Evolutionary conservation across 2,113 vertebrate genomes (phyloP).

Genomic region (Dissostichus mawsoni): DNA sequence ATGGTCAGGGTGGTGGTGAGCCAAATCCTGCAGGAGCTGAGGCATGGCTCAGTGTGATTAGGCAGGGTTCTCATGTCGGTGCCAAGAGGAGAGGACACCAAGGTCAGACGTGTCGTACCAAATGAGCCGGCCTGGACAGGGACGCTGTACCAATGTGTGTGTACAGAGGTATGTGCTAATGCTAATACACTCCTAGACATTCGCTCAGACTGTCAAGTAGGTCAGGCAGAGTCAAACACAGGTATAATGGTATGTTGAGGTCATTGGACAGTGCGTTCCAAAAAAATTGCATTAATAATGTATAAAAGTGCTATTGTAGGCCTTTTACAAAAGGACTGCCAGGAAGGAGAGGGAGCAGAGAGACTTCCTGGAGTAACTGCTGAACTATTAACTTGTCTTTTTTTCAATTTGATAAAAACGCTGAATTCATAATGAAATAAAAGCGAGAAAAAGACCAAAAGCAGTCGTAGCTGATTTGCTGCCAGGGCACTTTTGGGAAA

Average conservation of each 20-base stretch:
- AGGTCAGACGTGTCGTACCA: conserved; percentile 63
- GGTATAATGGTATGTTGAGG: conserved; percentile 53
- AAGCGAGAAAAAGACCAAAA: conserved; percentile 23
- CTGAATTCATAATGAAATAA: conserved; percentile 65
- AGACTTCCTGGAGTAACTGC: conserved; percentile 61
- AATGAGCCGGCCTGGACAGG: conserved; percentile 22
- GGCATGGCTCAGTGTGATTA: conserved; percentile 72
- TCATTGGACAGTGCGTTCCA: conserved; percentile 44
- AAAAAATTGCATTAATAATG: conserved; percentile 71
- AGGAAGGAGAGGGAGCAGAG: conserved; percentile 24
- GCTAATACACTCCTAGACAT: conserved; percentile 11
- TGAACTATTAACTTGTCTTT: conserved; percentile 54
- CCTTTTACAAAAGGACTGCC: conserved; percentile 58
- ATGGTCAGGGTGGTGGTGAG: conserved; percentile 55
- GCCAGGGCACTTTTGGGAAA: conserved; percentile 67
- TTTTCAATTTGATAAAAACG: conserved; percentile 46
- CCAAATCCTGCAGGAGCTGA: conserved; percentile 73
- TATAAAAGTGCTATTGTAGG: conserved; percentile 67
- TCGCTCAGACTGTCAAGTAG: not conserved
- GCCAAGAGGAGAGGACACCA: conserved; percentile 70
- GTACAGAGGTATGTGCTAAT: conserved; percentile 11
- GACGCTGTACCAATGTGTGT: not conserved
- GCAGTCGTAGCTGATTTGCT: conserved; percentile 65
- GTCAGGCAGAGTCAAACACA: conserved; percentile 35
- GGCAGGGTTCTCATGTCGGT: conserved; percentile 56